Percentiles rank a stretch among this genome's conserved stretches.
phyloP scores from a whole-genome alignment of 2,888 invertebrate genomes.

The Brachylomia viminalis region DNA sequence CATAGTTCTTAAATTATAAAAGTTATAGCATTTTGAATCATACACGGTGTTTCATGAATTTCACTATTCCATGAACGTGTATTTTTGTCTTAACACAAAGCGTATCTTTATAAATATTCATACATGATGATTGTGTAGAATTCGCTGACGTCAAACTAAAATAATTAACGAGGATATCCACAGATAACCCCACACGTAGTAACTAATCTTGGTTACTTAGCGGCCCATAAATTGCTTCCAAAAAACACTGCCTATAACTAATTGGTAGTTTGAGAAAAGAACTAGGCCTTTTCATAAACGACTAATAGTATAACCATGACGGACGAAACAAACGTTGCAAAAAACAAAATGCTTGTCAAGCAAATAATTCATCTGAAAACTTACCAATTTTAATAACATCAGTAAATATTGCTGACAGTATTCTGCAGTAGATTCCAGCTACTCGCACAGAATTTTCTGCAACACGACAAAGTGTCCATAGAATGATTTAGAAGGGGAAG shows the following conservation, averaged over 20 bases:
- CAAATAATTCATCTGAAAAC: background rate
- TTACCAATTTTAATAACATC: background rate
- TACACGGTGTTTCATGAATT: background rate
- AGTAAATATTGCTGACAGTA: background rate
- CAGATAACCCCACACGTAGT: slow-evolving; percentile 2
- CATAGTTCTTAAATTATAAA: slow-evolving; percentile 6
- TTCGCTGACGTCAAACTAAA: slow-evolving; percentile 39
- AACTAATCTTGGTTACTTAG: slow-evolving; percentile 6
- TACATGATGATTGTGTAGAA: slow-evolving; percentile 4
- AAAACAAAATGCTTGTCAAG: background rate
- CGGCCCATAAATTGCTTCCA: slow-evolving; percentile 13
- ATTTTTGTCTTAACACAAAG: slow-evolving; percentile 18
- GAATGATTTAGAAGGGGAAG: background rate
- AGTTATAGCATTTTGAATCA: background rate
- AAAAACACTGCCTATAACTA: background rate
- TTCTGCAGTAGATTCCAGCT: background rate
- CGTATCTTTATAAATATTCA: slow-evolving; percentile 32
- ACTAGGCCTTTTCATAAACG: slow-evolving; percentile 17
- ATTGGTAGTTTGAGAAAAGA: slow-evolving; percentile 5
- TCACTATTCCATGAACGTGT: slow-evolving; percentile 5
- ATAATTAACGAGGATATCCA: slow-evolving; percentile 20
- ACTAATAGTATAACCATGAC: slow-evolving; percentile 7
- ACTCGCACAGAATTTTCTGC: background rate
- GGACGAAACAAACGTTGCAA: background rate
- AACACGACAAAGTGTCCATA: background rate